Evolutionary conservation across 2,113 vertebrate species (phyloP).

Genomic region (Nerophis ophidion): DNA sequence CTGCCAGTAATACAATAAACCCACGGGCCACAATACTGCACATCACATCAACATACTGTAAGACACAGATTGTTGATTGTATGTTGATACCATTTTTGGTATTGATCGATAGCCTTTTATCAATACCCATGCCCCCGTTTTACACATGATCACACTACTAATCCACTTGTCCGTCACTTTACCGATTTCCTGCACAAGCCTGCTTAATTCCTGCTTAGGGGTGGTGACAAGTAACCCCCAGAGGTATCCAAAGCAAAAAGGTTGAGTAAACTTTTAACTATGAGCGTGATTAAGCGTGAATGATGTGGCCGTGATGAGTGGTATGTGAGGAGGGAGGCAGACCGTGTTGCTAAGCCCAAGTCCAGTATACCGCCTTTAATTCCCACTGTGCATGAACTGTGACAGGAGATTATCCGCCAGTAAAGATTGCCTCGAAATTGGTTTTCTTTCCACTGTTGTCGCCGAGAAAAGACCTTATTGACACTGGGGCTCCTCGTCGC

Average conservation of each 20-base stretch:
- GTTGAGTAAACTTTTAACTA: background rate
- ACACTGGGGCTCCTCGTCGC: too few species aligned
- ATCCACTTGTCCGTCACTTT: conserved; percentile 3
- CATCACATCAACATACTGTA: too few species aligned
- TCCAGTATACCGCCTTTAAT: conserved; percentile 24
- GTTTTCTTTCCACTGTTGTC: too few species aligned
- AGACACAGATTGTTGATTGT: too few species aligned
- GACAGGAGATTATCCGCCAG: conserved; percentile 30
- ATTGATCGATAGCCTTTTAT: background rate
- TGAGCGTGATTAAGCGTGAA: conserved; percentile 48
- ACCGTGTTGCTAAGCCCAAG: background rate
- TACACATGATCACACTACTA: background rate
- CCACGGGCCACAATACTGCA: too few species aligned
- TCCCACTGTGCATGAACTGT: conserved; percentile 13
- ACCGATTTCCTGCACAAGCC: conserved; percentile 16
- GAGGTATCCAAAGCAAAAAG: conserved; percentile 11
- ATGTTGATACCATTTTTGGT: background rate
- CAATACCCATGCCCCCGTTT: conserved; percentile 1
- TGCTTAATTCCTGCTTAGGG: conserved; percentile 7
- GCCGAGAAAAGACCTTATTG: too few species aligned
- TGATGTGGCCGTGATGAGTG: conserved; percentile 30
- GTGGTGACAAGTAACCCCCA: conserved; percentile 10
- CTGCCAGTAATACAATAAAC: too few species aligned
- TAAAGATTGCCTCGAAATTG: too few species aligned
- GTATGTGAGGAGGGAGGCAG: background rate